Percentiles rank a stretch among this genome's conserved stretches.
Conservation (phyloP, 2,888 invertebrate species). For the Entomobrya proxima region DNA sequence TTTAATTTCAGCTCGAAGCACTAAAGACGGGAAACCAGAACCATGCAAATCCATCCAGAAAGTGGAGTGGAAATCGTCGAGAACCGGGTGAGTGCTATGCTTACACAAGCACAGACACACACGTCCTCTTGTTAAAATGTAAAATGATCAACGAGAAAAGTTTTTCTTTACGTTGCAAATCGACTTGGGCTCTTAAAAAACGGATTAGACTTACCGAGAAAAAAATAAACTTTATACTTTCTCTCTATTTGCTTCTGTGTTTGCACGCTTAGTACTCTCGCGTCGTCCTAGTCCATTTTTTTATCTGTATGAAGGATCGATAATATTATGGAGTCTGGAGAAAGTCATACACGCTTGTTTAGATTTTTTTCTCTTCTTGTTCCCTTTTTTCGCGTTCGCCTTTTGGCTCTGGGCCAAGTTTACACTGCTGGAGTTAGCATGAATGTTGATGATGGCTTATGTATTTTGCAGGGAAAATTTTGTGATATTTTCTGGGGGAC, state of each 20-base stretch:
- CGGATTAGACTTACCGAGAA: not conserved
- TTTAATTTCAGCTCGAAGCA: constrained; percentile 85
- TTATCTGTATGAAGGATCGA: constrained; percentile 33
- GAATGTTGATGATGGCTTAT: not conserved
- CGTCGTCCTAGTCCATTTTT: not conserved
- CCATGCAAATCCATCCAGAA: constrained; percentile 96
- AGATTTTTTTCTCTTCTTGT: not conserved
- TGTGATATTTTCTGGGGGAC: constrained; percentile 97
- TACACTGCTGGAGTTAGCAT: no score
- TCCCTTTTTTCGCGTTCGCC: not conserved
- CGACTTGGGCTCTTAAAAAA: no score
- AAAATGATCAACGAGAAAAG: not conserved
- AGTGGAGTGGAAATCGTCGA: constrained; percentile 95
- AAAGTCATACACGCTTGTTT: not conserved
- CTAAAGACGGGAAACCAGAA: constrained; percentile 94
- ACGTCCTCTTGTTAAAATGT: not conserved
- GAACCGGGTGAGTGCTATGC: constrained; percentile 83
- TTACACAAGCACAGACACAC: not conserved
- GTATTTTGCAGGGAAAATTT: constrained; percentile 86
- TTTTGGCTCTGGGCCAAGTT: not conserved
- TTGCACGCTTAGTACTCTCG: not conserved
- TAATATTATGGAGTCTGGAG: constrained; percentile 11
- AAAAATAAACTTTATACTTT: no score
- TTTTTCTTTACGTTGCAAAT: no score
- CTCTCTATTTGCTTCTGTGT: not conserved